These are phyloP conservation scores for Dendrolimus houi DNA, from an alignment of 2,888 invertebrate species.

Conservation along the genomic window DNA sequence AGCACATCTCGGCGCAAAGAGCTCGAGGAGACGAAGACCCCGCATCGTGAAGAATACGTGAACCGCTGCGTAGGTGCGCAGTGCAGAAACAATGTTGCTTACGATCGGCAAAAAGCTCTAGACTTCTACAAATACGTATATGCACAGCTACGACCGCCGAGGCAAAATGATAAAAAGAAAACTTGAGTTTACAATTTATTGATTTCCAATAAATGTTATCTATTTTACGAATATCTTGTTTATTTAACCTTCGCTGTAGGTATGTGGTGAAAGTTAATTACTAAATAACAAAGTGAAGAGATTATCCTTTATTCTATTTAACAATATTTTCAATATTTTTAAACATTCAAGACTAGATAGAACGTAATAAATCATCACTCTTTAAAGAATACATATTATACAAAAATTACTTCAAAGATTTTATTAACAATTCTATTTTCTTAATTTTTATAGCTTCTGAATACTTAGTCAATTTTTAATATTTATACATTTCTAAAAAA, in stretches of 20 bases:
- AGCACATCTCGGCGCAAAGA: slow-evolving; percentile 35
- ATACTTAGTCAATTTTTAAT: too few relatives aligned
- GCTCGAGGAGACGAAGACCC: slow-evolving; percentile 27
- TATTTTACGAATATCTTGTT: slow-evolving; percentile 14
- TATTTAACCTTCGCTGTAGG: slow-evolving; percentile 9
- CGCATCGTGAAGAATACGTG: slow-evolving; percentile 39
- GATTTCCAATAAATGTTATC: slow-evolving; percentile 19
- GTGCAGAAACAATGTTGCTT: slow-evolving; percentile 49
- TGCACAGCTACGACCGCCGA: slow-evolving; percentile 56
- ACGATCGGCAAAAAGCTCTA: slow-evolving; percentile 61
- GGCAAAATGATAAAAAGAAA: slow-evolving; percentile 37
- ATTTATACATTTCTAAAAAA: too few relatives aligned
- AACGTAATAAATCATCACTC: too few relatives aligned
- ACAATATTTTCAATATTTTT: too few relatives aligned
- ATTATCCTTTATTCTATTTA: too few relatives aligned
- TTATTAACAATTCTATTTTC: too few relatives aligned
- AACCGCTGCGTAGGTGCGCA: slow-evolving; percentile 47
- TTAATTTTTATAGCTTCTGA: too few relatives aligned
- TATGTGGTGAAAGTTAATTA: background rate
- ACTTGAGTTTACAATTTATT: slow-evolving; percentile 20
- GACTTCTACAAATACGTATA: slow-evolving; percentile 71
- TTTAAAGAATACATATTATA: too few relatives aligned
- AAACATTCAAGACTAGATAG: too few relatives aligned
- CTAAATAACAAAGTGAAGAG: background rate
- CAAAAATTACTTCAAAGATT: too few relatives aligned